Evolutionary conservation across 2,797 vertebrate genomes (phyloP), one percentile per base, ranked within the genome.

Genomic region (Hoplostethus mediterraneus): DNA sequence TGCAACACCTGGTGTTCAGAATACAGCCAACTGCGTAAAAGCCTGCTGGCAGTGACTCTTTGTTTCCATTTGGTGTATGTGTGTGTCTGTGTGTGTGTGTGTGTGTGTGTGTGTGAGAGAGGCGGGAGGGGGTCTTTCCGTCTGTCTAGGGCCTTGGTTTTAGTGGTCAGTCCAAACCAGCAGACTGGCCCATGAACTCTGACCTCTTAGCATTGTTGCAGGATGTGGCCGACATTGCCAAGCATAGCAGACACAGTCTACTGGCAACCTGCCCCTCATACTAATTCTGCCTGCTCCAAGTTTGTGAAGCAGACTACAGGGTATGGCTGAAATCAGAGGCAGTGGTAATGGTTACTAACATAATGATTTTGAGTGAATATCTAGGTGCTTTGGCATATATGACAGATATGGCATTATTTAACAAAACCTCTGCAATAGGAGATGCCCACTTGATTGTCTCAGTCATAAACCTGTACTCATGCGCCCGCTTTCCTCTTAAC

Each of bases 191-290:
- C 8, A 12, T 91, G 89, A 89, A 82, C 86, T 87, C 36, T 57
- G 87, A 88, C 60, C 52, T 77, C 48, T 61, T 75, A 61, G 71
- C 82, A 72, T 63, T 84, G 78, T 71, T 88, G 61, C 77, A 87
- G 90, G 89, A 92, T 89, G 88, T 87, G 82, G 74, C 75, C 66
- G 11, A 48, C 80, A 74, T 21, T 82, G 85, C 91, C 89, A 81
- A 84, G 82, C 76, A 73, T 86, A 85, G 85, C 87, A 86, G 84
- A 87, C 86, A 36, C 70, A 69, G 86, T 74, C 83, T 82, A 7
- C 67, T 92, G 91, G 85, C 89, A 72, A 71, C 28, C 68, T 76
- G 82, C 75, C 79, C 64, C 63, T 55, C 57, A 16, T 48, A 61
- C 53, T 76, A 58, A 38, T 48, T 70, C 70, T 70, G 57, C 72